Conservation (phyloP, 2,888 invertebrate genomes). For the Rambutsinella grinnellia region DNA sequence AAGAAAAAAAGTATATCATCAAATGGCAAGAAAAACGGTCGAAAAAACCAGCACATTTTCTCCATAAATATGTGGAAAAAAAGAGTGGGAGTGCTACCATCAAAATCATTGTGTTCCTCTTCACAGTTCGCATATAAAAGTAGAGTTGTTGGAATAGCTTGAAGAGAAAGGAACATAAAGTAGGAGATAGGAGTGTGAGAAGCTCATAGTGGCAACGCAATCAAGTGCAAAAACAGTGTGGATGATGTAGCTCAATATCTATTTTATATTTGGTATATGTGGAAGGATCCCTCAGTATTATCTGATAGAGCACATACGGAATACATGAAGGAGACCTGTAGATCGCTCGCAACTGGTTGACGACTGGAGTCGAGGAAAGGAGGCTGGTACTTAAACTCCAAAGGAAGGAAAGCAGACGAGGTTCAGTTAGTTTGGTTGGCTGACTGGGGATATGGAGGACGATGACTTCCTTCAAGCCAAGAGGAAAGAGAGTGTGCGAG, state of each 20-base stretch:
- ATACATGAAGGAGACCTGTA: conserved; percentile 55
- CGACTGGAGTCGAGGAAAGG: conserved; percentile 37
- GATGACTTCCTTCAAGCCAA: conserved; percentile 52
- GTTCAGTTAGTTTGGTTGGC: conserved; percentile 50
- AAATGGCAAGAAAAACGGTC: no score
- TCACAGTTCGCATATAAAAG: conserved; percentile 44
- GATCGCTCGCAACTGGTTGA: conserved; percentile 56
- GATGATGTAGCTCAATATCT: no score
- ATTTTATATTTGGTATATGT: no score
- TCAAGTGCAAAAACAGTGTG: neutral
- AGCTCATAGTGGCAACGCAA: neutral
- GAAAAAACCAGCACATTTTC: conserved; percentile 3
- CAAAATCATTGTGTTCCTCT: conserved; percentile 49
- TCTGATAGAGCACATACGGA: neutral
- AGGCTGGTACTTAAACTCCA: conserved; percentile 55
- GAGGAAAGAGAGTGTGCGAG: neutral
- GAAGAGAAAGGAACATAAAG: neutral
- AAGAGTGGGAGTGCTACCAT: conserved; percentile 8
- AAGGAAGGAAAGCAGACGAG: conserved; percentile 45
- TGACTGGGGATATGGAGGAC: conserved; percentile 40
- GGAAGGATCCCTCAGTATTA: no score
- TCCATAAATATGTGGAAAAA: conserved; percentile 2
- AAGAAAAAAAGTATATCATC: conserved; percentile 13
- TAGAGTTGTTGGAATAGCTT: neutral
- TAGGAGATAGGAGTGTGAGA: conserved; percentile 3